phyloP scores from a whole-genome alignment of 2,888 invertebrate species.

The Zhengitettix transpicula region DNA sequence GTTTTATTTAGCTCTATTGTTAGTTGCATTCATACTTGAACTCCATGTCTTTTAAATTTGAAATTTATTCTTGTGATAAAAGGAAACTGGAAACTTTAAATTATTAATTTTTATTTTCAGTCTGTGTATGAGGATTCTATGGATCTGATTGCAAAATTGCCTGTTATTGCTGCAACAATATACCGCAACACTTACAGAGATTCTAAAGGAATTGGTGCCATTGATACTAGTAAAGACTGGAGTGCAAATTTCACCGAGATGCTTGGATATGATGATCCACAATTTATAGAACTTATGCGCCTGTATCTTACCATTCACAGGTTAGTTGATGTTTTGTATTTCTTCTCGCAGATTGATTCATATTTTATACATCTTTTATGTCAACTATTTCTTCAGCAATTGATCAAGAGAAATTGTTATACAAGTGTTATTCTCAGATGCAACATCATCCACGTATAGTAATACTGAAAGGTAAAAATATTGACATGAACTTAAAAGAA shows the following conservation, averaged over 20 bases:
- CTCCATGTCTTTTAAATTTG: too few relatives aligned
- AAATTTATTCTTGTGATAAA: too few relatives aligned
- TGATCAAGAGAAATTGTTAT: too few relatives aligned
- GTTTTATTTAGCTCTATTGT: too few relatives aligned
- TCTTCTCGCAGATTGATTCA: not conserved
- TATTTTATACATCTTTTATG: too few relatives aligned
- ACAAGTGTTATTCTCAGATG: too few relatives aligned
- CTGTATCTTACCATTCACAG: constrained; percentile 85
- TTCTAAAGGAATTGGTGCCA: constrained; percentile 69
- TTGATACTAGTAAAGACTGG: constrained; percentile 84
- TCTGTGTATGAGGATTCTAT: constrained; percentile 82
- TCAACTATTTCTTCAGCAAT: too few relatives aligned
- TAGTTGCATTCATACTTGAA: too few relatives aligned
- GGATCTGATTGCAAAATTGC: constrained; percentile 88
- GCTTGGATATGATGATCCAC: constrained; percentile 67
- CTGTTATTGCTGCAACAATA: constrained; percentile 85
- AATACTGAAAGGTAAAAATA: too few relatives aligned
- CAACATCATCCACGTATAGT: too few relatives aligned
- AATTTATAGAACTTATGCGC: constrained; percentile 80
- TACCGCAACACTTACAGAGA: constrained; percentile 70
- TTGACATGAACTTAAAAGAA: too few relatives aligned
- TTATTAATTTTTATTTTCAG: constrained; percentile 22
- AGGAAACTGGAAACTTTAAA: too few relatives aligned
- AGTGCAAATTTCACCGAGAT: constrained; percentile 79
- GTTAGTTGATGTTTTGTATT: constrained; percentile 22